phyloP scores from a whole-genome alignment of 2,113 vertebrate species.

The Oreochromis aureus region DNA sequence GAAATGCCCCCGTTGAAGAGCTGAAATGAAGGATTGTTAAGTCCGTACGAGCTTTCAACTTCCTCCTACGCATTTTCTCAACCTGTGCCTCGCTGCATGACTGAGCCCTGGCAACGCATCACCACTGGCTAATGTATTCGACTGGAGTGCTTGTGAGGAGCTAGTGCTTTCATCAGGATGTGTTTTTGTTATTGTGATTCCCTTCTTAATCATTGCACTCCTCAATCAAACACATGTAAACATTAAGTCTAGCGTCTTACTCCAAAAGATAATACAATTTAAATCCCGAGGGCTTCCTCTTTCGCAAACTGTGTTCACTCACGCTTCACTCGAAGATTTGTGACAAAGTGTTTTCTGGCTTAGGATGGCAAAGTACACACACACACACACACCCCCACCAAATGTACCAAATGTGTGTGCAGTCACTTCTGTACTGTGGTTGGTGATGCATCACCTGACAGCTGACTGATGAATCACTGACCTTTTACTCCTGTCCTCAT shows the following conservation, averaged over 20 bases:
- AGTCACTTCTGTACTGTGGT: background rate
- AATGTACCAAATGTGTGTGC: background rate
- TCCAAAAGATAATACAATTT: background rate
- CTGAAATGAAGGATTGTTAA: conserved; percentile 27
- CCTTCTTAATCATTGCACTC: background rate
- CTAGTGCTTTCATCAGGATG: background rate
- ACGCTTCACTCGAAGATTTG: background rate
- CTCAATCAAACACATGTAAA: background rate
- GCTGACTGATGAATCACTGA: conserved; percentile 59
- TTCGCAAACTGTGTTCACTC: background rate
- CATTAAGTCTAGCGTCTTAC: background rate
- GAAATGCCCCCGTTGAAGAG: conserved; percentile 43
- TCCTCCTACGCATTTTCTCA: background rate
- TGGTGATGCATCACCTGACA: conserved; percentile 44
- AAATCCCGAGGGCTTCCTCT: background rate
- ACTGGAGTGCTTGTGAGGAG: background rate
- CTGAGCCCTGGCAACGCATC: background rate
- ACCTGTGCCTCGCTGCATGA: background rate
- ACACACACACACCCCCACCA: background rate
- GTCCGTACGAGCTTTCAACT: background rate
- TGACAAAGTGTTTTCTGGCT: background rate
- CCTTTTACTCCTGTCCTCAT: conserved; percentile 55
- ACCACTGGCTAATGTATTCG: background rate
- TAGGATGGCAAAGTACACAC: background rate
- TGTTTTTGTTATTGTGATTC: background rate